phyloP scores from a whole-genome alignment of 2,113 vertebrate species.

The Tachycineta bicolor region DNA sequence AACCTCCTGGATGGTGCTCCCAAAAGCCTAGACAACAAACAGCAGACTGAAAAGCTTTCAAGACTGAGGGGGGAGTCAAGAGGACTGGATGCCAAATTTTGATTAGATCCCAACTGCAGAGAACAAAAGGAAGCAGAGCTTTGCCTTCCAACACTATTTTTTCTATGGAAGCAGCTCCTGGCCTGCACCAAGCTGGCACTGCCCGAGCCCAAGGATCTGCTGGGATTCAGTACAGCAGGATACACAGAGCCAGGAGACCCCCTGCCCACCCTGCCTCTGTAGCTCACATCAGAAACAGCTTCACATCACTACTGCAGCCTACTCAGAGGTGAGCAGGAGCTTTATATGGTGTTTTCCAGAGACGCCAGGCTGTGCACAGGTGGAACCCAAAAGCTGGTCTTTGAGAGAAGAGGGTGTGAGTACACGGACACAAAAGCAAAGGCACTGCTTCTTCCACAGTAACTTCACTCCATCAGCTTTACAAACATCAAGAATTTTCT shows the following conservation, averaged over 20 bases:
- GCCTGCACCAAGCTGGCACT: neutral
- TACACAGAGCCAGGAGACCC: neutral
- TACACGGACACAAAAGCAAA: fast-evolving
- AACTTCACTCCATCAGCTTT: neutral
- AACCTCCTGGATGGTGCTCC: neutral
- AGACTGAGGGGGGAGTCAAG: neutral
- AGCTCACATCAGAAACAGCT: fast-evolving
- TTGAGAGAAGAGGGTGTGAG: fast-evolving
- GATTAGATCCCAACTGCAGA: neutral
- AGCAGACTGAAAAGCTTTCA: neutral
- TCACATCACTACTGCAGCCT: neutral
- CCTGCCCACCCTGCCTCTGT: neutral
- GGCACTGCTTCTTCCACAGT: neutral
- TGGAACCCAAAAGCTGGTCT: neutral
- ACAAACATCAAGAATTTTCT: neutral
- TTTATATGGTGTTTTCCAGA: neutral
- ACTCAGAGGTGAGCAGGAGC: neutral
- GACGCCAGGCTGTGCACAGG: neutral
- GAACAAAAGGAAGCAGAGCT: neutral
- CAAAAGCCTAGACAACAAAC: neutral
- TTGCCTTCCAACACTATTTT: neutral
- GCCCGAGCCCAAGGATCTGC: neutral
- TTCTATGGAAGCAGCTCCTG: neutral
- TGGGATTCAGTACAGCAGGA: neutral
- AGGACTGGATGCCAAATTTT: neutral